Conservation (phyloP, 2,113 vertebrate species). For the Alethe diademata region DNA sequence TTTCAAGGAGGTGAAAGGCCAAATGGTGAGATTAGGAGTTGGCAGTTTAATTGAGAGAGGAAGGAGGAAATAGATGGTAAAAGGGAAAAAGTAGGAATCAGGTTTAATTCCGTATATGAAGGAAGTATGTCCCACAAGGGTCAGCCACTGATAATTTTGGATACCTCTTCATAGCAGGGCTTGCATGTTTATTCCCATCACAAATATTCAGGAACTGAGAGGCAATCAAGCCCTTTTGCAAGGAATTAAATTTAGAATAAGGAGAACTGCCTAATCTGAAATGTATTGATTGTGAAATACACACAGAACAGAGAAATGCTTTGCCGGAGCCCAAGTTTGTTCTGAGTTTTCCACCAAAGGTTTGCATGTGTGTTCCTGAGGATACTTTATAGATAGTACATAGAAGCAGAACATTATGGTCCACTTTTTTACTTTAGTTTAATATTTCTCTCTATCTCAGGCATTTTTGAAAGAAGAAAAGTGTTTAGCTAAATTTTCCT, state of each 20-base stretch:
- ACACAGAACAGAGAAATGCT: neutral
- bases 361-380: neutral
- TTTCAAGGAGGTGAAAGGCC: slow-evolving; percentile 19
- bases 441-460: neutral
- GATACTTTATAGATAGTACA: too few relatives aligned
- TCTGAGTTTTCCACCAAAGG: neutral
- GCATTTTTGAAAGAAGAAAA: neutral
- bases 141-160: neutral
- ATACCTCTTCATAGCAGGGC: neutral
- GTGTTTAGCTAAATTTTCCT: neutral
- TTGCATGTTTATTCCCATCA: neutral
- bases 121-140: neutral
- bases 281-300: neutral
- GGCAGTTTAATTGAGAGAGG: neutral
- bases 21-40: neutral
- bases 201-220: neutral
- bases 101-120: neutral
- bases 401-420: neutral
- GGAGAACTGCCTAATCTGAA: neutral
- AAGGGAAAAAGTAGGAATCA: neutral
- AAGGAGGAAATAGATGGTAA: neutral
- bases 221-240: neutral
- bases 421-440: neutral
- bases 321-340: neutral
- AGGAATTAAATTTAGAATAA: neutral